Base-by-base conservation (phyloP, 2,888 invertebrate species). In the Stenolophus ochropezus region DNA sequence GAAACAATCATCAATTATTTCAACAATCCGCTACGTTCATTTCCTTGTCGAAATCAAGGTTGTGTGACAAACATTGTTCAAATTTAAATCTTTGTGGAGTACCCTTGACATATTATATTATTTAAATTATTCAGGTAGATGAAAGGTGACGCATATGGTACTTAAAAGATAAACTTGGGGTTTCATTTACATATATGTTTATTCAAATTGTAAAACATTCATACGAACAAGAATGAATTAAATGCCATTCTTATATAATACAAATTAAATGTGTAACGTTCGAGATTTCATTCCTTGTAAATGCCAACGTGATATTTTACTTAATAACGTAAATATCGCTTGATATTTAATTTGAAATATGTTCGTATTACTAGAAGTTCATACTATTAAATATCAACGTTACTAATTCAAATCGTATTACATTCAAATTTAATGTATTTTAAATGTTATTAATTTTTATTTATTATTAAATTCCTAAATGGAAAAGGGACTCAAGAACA, bases 41-140 rank as follows among this genome's bases (percentile, higher is more conserved):
- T n/a, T n/a, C n/a, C n/a, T n/a, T n/a, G n/a, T n/a, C n/a, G n/a
- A n/a, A n/a, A n/a, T n/a, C n/a, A n/a, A n/a, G n/a, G n/a, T n/a
- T n/a, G n/a, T n/a, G n/a, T n/a, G n/a, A n/a, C n/a, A n/a, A n/a
- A n/a, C n/a, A n/a, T n/a, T n/a, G n/a, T n/a, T n/a, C n/a, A n/a
- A n/a, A n/a, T n/a, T n/a, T n/a, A n/a, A n/a, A n/a, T 20, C 1
- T 5, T 42, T 18, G 27, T 42, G 27, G 23, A 33, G 18, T 69
- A 33, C 18, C 65, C 65, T 69, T 69, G 65, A 33, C 65, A 69
- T 69, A 69, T 69, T 33, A 69, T 69, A 33, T 69, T 33, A 69
- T 33, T 69, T 8, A 69, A 69, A 69, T 69, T 69, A 33, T 69
- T 33, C 65, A 69, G 65, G 65, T 69, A 69, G 8, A 2, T 42